phyloP scores from a whole-genome alignment of 1,140 invertebrate genomes.

The Lucilia cuprina region DNA sequence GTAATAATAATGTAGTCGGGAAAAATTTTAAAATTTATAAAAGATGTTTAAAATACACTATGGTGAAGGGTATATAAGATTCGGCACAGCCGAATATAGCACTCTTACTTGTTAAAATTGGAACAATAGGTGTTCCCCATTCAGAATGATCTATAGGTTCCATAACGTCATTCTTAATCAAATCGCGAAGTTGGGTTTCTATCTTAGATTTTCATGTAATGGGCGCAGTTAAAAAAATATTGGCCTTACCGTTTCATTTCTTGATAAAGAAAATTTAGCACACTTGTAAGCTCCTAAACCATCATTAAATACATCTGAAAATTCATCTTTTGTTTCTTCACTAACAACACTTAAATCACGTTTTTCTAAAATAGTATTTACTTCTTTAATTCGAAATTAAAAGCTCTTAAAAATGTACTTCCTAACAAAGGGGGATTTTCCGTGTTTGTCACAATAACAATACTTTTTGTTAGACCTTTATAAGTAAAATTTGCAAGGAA shows the following conservation, averaged over 20 bases:
- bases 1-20: too few relatives aligned
- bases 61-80: too few relatives aligned
- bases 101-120: too few relatives aligned
- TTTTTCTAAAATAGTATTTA: neutral
- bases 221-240: neutral
- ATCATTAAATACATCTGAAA: neutral
- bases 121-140: neutral
- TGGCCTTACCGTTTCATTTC: neutral
- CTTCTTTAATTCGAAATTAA: neutral
- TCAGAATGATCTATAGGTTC: neutral
- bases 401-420: slow-evolving; percentile 7
- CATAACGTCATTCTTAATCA: neutral
- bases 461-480: neutral
- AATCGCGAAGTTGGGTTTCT: neutral
- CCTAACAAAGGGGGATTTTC: neutral
- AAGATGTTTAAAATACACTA: too few relatives aligned
- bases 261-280: neutral
- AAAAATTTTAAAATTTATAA: too few relatives aligned
- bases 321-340: neutral
- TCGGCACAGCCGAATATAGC: too few relatives aligned
- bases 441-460: neutral
- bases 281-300: neutral
- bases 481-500: neutral
- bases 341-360: neutral
- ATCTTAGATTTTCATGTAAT: neutral